Conservation (phyloP, 2,113 vertebrate genomes). For the Miniopterus natalensis region DNA sequence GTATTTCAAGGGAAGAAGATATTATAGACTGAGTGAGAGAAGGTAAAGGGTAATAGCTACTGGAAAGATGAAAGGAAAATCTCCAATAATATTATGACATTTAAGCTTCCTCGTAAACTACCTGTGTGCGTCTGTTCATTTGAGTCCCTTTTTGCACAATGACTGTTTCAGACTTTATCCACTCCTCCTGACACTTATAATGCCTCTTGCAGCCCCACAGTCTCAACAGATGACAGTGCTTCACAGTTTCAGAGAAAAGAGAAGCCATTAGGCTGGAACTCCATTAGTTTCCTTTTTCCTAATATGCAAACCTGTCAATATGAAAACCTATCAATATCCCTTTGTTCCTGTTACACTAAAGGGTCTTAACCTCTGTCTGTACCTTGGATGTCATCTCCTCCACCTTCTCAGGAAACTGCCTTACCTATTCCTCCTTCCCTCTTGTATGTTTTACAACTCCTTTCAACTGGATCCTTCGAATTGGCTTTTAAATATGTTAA, state of each 20-base stretch:
- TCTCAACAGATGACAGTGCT: background rate
- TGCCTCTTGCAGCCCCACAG: background rate
- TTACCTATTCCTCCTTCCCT: background rate
- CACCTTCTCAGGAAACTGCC: background rate
- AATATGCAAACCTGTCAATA: background rate
- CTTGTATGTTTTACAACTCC: background rate
- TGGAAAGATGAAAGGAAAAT: slow-evolving; percentile 30
- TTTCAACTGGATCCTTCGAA: background rate
- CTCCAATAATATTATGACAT: background rate
- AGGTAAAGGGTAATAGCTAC: background rate
- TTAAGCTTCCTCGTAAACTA: background rate
- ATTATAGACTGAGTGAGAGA: background rate
- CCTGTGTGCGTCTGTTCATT: background rate
- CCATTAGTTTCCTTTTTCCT: background rate
- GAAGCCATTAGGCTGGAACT: background rate
- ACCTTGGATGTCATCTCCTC: background rate
- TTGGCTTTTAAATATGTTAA: background rate
- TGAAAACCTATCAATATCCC: background rate
- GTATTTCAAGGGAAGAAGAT: slow-evolving; percentile 33
- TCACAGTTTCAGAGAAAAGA: background rate
- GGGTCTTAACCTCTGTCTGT: background rate
- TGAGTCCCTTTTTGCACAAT: background rate
- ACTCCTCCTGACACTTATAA: background rate
- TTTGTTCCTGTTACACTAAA: background rate
- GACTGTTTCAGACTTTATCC: background rate